Base-by-base conservation (phyloP, 2,113 vertebrate species). In the Elanoides forficatus region DNA sequence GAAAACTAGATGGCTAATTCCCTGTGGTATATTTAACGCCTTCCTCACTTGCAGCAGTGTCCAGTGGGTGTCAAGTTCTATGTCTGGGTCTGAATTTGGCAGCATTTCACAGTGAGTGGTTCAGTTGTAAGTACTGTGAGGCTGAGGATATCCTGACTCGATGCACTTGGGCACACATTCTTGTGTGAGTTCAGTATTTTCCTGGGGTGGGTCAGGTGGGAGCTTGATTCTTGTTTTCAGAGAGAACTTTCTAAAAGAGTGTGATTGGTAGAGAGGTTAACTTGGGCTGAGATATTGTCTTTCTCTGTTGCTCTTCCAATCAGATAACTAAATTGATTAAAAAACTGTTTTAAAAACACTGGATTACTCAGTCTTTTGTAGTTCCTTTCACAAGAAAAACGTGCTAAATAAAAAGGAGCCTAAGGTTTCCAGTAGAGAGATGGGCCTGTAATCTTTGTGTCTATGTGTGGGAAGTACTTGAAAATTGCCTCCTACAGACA, bases 301-400 rank as follows among this genome's bases (percentile, higher is more conserved):
- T 95, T 80, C 91, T 95, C 76, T 88, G 91, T 95, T 97, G 92
- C 83, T 97, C 94, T 97, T 91, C 92, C 83, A 90, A 53, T 96
- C 74, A 96, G 88, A 88, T 96, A 92, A 94, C 80, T 90, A 59
- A 91, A 90, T 80, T 84, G 65, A 88, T 96, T 94, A 80, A 97
- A 93, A 96, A 80, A 63, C 81, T 98, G 96, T 97, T 98, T 98
- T 97, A 93, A 91, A 97, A 96, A 90, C 78, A 85, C 42, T 93
- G 92, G 90, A 95, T 96, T 97, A 97, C 88, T 94, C 94, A 96
- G 93, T 81, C 88, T 71, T 97, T 96, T 96, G 86, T 94, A 85
- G 82, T 81, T 96, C 90, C 95, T 88, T 97, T 82, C 93, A 56
- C 50, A 97, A 92, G 45, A 83, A 81, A 91, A 96, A 80, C 2